These are phyloP conservation scores for Sarcophaga rosellei DNA, from an alignment of 2,888 invertebrate genomes.

Conservation along the genomic window DNA sequence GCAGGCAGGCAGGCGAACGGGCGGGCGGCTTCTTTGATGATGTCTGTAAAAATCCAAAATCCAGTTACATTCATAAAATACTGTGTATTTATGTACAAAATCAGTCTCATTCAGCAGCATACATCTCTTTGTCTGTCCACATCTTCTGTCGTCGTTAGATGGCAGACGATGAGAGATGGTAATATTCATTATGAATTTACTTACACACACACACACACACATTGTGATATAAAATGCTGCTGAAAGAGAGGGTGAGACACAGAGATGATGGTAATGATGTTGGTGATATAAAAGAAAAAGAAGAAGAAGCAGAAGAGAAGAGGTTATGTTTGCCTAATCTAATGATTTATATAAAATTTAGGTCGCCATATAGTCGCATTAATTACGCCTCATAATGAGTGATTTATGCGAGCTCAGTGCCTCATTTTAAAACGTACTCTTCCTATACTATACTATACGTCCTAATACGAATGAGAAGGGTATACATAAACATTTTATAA, in stretches of 20 bases:
- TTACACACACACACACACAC: conserved; percentile 9
- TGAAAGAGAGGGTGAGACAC: neutral
- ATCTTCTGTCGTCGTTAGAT: conserved; percentile 14
- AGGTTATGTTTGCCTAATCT: conserved; percentile 78
- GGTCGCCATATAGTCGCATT: conserved; percentile 81
- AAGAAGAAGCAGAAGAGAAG: conserved; percentile 61
- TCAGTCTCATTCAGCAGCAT: no score
- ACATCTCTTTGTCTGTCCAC: neutral
- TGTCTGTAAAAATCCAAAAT: conserved; percentile 31
- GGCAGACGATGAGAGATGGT: conserved; percentile 39
- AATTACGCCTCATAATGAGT: conserved; percentile 82
- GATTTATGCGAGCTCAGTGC: conserved; percentile 80
- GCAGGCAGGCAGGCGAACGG: conserved; percentile 14
- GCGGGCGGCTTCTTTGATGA: conserved; percentile 46
- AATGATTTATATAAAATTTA: conserved; percentile 82
- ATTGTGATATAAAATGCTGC: neutral
- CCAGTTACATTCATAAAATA: conserved; percentile 23
- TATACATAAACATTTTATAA: conserved; percentile 3
- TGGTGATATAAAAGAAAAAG: conserved; percentile 16
- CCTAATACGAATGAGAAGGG: neutral
- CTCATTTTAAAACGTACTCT: conserved; percentile 63
- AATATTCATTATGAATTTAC: conserved; percentile 40
- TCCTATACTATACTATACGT: neutral
- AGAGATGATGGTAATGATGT: neutral
- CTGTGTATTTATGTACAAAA: no score